Conservation (phyloP, 2,797 vertebrate genomes). For the Acrocephalus scirpaceus region DNA sequence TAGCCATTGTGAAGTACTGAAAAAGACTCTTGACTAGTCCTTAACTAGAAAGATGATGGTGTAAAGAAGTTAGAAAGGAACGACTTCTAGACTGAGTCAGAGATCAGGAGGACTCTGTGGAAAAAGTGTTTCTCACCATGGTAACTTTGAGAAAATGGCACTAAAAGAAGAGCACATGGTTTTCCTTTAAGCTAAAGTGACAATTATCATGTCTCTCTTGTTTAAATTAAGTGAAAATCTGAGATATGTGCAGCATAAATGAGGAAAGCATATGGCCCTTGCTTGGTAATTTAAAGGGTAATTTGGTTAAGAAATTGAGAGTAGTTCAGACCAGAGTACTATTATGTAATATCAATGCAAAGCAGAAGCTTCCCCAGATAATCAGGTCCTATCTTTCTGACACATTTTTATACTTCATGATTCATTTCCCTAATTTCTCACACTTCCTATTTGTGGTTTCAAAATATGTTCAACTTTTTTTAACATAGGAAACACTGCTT, state of each 20-base stretch:
- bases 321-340: slow-evolving; percentile 39
- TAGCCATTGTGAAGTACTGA: background rate
- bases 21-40: background rate
- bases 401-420: slow-evolving; percentile 33
- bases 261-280: slow-evolving; percentile 66
- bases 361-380: slow-evolving; percentile 54
- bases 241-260: slow-evolving; percentile 55
- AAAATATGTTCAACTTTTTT: slow-evolving; percentile 2
- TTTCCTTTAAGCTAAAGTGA: slow-evolving; percentile 59
- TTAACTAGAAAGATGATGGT: background rate
- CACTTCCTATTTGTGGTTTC: slow-evolving; percentile 12
- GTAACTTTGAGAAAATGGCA: slow-evolving; percentile 38
- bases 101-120: background rate
- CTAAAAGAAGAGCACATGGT: background rate
- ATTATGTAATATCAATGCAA: slow-evolving; percentile 63
- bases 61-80: background rate
- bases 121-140: slow-evolving; percentile 9
- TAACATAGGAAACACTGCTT: background rate
- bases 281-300: slow-evolving; percentile 68
- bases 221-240: slow-evolving; percentile 69
- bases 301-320: slow-evolving; percentile 70
- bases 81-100: background rate
- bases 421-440: slow-evolving; percentile 31
- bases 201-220: slow-evolving; percentile 54
- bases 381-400: slow-evolving; percentile 2